Base-by-base conservation (phyloP, 2,888 invertebrate species). In the Nasonia oneida region DNA sequence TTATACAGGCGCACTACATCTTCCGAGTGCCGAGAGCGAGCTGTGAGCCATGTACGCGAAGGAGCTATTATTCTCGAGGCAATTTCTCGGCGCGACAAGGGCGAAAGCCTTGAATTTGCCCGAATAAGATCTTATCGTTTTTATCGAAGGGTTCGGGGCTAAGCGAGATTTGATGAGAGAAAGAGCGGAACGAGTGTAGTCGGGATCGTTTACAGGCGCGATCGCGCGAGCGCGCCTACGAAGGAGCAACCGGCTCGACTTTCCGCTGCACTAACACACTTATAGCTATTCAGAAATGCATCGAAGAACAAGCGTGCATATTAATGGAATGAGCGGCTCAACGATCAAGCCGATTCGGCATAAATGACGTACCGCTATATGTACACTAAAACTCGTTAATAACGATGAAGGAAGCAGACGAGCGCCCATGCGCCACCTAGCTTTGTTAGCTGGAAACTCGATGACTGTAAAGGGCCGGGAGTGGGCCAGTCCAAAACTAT, bases 101-200 rank as follows among this genome's bases (percentile, higher is more conserved):
- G 85, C 88, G 84, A 89, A 90, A 90, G 89, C 90, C 90, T 89
- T 81, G 88, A 89, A 90, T 89, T 90, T 89, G 88, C 88, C 88
- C 88, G 83, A 85, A 88, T 85, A 88, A 87, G 89, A 90, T 90
- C 89, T 80, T 83, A 85, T 87, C 87, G 80, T 87, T 89, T 89
- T 89, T 87, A 87, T 87, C 87, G 88, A 89, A 89, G 89, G 89
- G 89, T 83, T 87, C 81, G 85, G 57, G 57, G 86, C 88, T 89
- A 89, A 90, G 89, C 90, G 90, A 90, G 89, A 89, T 90, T 90
- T 89, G 90, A 90, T 89, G 90, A 88, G 89, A 89, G 89, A 79
- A 64, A 89, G 88, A 89, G 88, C 88, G 86, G 88, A 89, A 89
- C 88, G 57, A 61, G 23, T n/a, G 23, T 8, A 61, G n/a, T 1